phyloP scores from a whole-genome alignment of 2,113 vertebrate species.

The Xyrauchen texanus region DNA sequence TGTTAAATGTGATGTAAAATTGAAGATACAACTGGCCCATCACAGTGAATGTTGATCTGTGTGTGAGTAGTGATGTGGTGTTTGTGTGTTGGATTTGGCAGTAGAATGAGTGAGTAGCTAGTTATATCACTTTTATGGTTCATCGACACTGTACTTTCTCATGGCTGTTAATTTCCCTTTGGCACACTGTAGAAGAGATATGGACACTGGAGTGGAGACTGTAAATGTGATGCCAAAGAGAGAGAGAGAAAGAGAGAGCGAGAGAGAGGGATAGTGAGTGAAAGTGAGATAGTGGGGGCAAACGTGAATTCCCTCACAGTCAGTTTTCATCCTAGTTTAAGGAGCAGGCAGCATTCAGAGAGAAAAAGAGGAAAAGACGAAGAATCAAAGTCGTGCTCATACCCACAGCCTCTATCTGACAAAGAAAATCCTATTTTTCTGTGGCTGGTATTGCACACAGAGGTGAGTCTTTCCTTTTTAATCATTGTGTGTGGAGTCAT shows the following conservation, averaged over 20 bases:
- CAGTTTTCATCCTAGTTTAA: constrained; percentile 14
- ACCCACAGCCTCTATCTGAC: no score
- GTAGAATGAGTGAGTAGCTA: constrained; percentile 41
- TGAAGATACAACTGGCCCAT: no score
- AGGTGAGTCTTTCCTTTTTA: constrained; percentile 5
- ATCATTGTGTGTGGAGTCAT: neutral
- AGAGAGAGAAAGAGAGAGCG: constrained; percentile 16
- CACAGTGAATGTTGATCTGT: no score
- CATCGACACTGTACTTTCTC: constrained; percentile 15
- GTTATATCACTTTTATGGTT: constrained; percentile 25
- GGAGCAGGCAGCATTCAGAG: neutral
- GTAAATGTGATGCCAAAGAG: constrained; percentile 20
- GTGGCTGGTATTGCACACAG: neutral
- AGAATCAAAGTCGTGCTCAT: neutral
- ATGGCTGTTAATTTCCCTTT: neutral
- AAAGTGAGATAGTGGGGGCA: constrained; percentile 26
- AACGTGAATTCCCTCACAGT: neutral
- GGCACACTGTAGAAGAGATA: constrained; percentile 9
- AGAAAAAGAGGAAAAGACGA: neutral
- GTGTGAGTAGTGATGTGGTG: neutral
- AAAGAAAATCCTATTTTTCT: neutral
- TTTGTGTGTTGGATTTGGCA: constrained; percentile 17
- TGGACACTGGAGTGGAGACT: constrained; percentile 6
- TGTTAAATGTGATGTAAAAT: no score
- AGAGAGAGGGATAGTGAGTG: constrained; percentile 31